phyloP scores from a whole-genome alignment of 2,797 vertebrate genomes.

The Dromococcyx pavoninus region DNA sequence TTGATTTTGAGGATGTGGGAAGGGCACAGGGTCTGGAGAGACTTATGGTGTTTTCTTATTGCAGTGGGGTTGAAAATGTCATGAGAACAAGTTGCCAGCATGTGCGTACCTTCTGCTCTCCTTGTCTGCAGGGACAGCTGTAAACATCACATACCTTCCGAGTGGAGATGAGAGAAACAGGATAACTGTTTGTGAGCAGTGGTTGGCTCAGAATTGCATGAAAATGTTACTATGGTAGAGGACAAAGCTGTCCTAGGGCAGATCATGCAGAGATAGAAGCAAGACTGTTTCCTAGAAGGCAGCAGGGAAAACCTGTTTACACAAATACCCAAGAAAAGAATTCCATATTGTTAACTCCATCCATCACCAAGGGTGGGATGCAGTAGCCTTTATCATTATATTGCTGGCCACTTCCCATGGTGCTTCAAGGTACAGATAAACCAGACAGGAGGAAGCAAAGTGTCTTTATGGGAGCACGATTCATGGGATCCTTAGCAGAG shows the following conservation, averaged over 20 bases:
- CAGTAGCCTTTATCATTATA: accelerated
- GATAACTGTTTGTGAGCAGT: too few relatives aligned
- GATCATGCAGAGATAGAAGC: not conserved
- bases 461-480: not conserved
- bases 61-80: not conserved
- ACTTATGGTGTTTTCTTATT: not conserved
- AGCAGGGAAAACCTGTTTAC: not conserved
- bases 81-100: accelerated
- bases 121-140: not conserved
- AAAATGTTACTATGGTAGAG: not conserved
- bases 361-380: not conserved
- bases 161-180: not conserved
- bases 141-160: not conserved
- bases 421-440: not conserved
- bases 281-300: not conserved
- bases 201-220: not conserved
- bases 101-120: not conserved
- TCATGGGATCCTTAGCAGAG: not conserved
- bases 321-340: not conserved
- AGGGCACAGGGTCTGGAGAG: not conserved
- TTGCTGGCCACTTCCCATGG: not conserved
- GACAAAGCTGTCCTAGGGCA: not conserved
- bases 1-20: not conserved
- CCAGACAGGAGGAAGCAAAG: not conserved
- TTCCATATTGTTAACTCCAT: not conserved